Evolutionary conservation across 2,888 invertebrate species (phyloP), one percentile per base, ranked within the genome.

Genomic region (Tyria jacobaeae): DNA sequence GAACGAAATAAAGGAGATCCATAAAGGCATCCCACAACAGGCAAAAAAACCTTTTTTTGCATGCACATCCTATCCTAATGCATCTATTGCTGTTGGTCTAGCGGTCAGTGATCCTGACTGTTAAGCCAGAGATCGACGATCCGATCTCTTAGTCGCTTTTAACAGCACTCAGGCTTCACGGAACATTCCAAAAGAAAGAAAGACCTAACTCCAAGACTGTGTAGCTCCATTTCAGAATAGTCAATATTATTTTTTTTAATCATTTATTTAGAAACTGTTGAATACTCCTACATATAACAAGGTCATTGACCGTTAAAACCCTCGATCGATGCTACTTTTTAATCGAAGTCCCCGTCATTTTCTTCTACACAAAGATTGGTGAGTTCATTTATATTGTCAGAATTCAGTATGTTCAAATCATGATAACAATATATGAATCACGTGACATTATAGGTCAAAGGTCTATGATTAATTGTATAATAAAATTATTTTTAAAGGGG

Each of bases 371-470:
- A 35, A 37, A 49, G n/a, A 25, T 15, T 10, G 37, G 6, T 39
- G 53, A 53, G 24, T 37, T 53, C 39, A 53, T 39, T 53, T n/a
- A n/a, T 9, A n/a, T 53, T n/a, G 25, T 39, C 25, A 39, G n/a
- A 24, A 25, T n/a, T 24, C 31, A 5, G 25, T n/a, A 24, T 31
- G 14, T 39, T 25, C 7, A 2, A 39, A n/a, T 52, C 37, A 24
- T 9, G 24, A 35, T 24, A 37, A 37, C 7, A 24, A 35, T 35
- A 12, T 24, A 21, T 52, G 51, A 52, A 7, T 52, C 51, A 51
- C 21, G 51, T 21, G 7, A 51, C 17, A 15, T 51, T 51, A 3
- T 3, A 17, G 51, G 51, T 34, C 21, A 15, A 51, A 21, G 1
- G 17, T 21, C 21, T 51, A 44, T 44, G 44, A 44, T 21, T 14